phyloP scores from a whole-genome alignment of 2,888 invertebrate genomes.

The Monopis laevigella region DNA sequence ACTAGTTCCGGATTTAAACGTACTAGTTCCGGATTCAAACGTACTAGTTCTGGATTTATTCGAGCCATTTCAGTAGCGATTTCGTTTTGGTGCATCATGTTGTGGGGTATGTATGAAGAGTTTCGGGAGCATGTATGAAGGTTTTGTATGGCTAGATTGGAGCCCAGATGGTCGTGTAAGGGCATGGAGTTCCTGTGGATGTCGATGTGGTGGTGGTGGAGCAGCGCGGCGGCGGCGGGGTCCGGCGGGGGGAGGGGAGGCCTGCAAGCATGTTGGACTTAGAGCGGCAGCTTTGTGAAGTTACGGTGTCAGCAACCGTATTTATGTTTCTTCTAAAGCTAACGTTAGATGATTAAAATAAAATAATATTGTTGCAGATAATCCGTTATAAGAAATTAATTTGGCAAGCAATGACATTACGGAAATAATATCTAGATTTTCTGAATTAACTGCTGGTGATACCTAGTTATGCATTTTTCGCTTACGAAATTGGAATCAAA shows the following conservation, averaged over 20 bases:
- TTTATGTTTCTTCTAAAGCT: too few relatives aligned
- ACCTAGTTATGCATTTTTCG: too few relatives aligned
- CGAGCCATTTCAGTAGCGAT: conserved; percentile 28
- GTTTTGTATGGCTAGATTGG: conserved; percentile 16
- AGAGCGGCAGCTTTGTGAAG: too few relatives aligned
- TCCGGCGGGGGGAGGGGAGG: conserved; percentile 54
- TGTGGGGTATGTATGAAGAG: conserved; percentile 34
- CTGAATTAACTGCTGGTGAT: too few relatives aligned
- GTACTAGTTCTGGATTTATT: conserved; percentile 27
- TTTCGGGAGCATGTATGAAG: conserved; percentile 37
- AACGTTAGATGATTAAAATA: too few relatives aligned
- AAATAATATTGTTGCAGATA: too few relatives aligned
- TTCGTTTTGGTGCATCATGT: conserved; percentile 25
- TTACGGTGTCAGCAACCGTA: too few relatives aligned
- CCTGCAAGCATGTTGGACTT: conserved; percentile 34
- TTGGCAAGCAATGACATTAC: too few relatives aligned
- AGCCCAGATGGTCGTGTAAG: conserved; percentile 33
- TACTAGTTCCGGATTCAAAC: conserved; percentile 27
- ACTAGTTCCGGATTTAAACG: conserved; percentile 26
- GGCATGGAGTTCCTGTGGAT: conserved; percentile 34
- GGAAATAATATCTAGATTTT: too few relatives aligned
- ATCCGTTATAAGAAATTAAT: too few relatives aligned
- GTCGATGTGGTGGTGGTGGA: conserved; percentile 53
- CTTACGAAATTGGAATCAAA: too few relatives aligned
- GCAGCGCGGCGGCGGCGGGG: conserved; percentile 52